Evolutionary conservation across 2,113 vertebrate genomes (phyloP).

Genomic region (Toxotes chatareus): DNA sequence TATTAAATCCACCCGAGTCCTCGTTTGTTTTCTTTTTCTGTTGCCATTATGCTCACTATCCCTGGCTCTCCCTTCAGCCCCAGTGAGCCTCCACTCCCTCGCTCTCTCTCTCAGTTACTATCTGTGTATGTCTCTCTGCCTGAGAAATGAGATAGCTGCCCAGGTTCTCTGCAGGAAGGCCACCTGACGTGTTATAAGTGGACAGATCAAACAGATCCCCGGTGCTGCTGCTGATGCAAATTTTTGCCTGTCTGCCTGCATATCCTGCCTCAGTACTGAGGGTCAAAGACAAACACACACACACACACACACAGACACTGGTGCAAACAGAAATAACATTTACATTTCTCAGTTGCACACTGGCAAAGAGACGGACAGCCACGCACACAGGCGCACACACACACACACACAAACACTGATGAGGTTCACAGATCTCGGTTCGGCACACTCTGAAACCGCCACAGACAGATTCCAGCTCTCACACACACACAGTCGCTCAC

Average conservation of each 20-base stretch:
- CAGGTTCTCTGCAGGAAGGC: constrained; percentile 53
- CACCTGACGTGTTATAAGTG: constrained; percentile 65
- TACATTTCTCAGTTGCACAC: constrained; percentile 46
- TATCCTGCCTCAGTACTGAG: constrained; percentile 39
- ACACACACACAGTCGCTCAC: constrained; percentile 24
- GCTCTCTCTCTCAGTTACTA: background rate
- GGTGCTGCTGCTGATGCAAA: constrained; percentile 60
- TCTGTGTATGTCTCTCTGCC: constrained; percentile 7
- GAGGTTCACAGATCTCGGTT: constrained; percentile 36
- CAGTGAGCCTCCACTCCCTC: background rate
- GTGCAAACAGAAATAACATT: constrained; percentile 55
- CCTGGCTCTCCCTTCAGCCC: background rate
- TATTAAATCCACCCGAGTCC: constrained; percentile 4
- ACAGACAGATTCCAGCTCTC: constrained; percentile 30
- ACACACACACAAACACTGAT: constrained; percentile 32
- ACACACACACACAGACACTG: constrained; percentile 2
- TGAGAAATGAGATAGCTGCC: constrained; percentile 39
- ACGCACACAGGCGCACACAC: background rate
- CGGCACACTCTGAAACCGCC: constrained; percentile 12
- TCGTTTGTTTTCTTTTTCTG: constrained; percentile 22
- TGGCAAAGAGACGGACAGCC: constrained; percentile 4
- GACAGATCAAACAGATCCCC: constrained; percentile 70
- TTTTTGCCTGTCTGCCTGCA: constrained; percentile 49
- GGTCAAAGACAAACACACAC: constrained; percentile 54
- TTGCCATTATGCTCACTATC: background rate